Evolutionary conservation across 2,113 vertebrate genomes (phyloP).

Genomic region (Channa maculata): DNA sequence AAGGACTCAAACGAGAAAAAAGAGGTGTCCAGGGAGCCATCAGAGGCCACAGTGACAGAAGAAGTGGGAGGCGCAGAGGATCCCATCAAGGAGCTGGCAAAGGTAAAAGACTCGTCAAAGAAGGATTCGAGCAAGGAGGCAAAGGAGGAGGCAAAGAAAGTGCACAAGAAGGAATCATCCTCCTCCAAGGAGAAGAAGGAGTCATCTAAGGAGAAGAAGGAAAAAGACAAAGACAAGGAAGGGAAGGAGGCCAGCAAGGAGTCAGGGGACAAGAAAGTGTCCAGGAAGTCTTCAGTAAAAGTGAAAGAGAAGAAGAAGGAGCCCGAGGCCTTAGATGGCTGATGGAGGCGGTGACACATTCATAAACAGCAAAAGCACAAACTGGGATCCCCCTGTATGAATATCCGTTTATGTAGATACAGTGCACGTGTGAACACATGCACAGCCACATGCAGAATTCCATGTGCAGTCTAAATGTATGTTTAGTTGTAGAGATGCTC

Average conservation of each 20-base stretch:
- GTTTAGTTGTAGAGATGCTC: slow-evolving; percentile 45
- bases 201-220: slow-evolving; percentile 69
- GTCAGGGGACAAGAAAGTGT: slow-evolving; percentile 69
- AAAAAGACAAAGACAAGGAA: slow-evolving; percentile 73
- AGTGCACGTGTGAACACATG: slow-evolving; percentile 30
- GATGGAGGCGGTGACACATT: slow-evolving; percentile 25
- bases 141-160: slow-evolving; percentile 67
- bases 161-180: slow-evolving; percentile 64
- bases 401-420: slow-evolving; percentile 16
- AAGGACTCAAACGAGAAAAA: slow-evolving; percentile 69
- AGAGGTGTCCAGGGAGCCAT: slow-evolving; percentile 45
- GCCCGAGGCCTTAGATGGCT: slow-evolving; percentile 70
- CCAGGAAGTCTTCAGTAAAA: slow-evolving; percentile 76
- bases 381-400: background rate
- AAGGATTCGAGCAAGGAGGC: slow-evolving; percentile 66
- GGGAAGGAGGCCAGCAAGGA: slow-evolving; percentile 68
- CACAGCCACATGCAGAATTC: slow-evolving; percentile 2
- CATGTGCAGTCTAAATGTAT: slow-evolving; percentile 24
- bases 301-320: slow-evolving; percentile 83
- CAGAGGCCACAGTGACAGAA: slow-evolving; percentile 40
- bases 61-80: slow-evolving; percentile 39
- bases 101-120: slow-evolving; percentile 59
- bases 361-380: slow-evolving; percentile 22
- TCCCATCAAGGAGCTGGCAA: slow-evolving; percentile 43
- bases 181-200: slow-evolving; percentile 73